Percentiles rank a stretch among this genome's conserved stretches.
Conservation (phyloP, 2,888 invertebrate genomes). For the Strigamia crassipes region DNA sequence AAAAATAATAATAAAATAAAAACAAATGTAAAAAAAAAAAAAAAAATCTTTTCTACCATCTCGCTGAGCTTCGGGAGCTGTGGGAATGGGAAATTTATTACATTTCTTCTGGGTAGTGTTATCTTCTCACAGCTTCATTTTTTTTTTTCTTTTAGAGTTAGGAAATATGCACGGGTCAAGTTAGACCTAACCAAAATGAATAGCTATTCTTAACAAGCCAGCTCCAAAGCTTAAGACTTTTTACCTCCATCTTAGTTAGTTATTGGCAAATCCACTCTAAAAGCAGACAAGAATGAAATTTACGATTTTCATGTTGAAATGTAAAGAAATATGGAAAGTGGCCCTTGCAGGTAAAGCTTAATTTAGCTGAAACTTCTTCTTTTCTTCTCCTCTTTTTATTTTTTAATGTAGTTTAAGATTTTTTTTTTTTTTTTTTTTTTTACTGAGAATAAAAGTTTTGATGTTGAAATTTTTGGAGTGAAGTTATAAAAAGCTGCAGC, state of each 20-base stretch:
- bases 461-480: not conserved
- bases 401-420: not conserved
- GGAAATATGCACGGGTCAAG: not conserved
- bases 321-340: conserved; percentile 5
- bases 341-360: not conserved
- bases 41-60: no score
- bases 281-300: conserved; percentile 1
- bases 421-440: not conserved
- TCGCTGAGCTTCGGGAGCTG: no score
- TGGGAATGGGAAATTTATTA: not conserved
- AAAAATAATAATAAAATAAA: no score
- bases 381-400: not conserved
- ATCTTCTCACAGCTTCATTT: not conserved
- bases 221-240: not conserved
- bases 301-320: not conserved
- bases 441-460: not conserved
- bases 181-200: not conserved
- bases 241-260: not conserved
- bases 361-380: not conserved
- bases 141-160: not conserved
- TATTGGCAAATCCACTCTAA: conserved; percentile 11
- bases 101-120: not conserved
- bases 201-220: not conserved
- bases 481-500: not conserved
- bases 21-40: not conserved